Base-by-base conservation (phyloP, 2,797 vertebrate genomes). In the Graptemys geographica region DNA sequence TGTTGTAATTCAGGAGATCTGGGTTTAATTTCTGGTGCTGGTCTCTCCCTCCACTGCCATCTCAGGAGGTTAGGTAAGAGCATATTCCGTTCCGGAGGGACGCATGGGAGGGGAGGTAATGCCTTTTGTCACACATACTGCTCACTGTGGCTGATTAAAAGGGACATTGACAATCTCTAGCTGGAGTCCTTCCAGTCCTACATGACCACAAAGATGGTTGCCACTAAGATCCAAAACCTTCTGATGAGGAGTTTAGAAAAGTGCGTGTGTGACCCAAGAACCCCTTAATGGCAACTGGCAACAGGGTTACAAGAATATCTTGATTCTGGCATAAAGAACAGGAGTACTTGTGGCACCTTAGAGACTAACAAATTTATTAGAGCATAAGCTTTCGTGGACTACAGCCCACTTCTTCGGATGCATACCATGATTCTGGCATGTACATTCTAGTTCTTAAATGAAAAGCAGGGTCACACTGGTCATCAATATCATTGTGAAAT, bases 101-200 rank as follows among this genome's bases (percentile, higher is more conserved):
- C 19, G 13, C 47, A 83, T 95, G 88, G 89, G 11, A 57, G 90
- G 85, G 95, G 96, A 97, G 96, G 93, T 4, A 8, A 33, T 87
- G 94, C n/a, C 81, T 96, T 88, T n/a, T 37, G 84, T 95, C 94
- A 3, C 76, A 90, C 96, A 4, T 92, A 95, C 80, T 28, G 3
- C 96, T 89, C 0, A 0, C 79, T 91, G 74, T 90, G 87, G 86
- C 91, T 89, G 27, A 59, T 92, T 78, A 76, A 96, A 95, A 96
- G 96, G 72, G 62, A 62, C 84, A 83, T 1, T 13, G 16, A 1
- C 69, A 80, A 56, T 80, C 80, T 92, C 78, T 82, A 51, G 12
- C 44, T 0, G 0, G 81, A 55, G 53, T 55, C 87, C 90, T 49
- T 84, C 86, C 79, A 76, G 47, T 79, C 82, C 91, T 90, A 3